Percentiles rank a stretch among this genome's conserved stretches.
These are phyloP conservation scores for Aromia moschata DNA, from an alignment of 2,888 invertebrate genomes.

Conservation along the genomic window DNA sequence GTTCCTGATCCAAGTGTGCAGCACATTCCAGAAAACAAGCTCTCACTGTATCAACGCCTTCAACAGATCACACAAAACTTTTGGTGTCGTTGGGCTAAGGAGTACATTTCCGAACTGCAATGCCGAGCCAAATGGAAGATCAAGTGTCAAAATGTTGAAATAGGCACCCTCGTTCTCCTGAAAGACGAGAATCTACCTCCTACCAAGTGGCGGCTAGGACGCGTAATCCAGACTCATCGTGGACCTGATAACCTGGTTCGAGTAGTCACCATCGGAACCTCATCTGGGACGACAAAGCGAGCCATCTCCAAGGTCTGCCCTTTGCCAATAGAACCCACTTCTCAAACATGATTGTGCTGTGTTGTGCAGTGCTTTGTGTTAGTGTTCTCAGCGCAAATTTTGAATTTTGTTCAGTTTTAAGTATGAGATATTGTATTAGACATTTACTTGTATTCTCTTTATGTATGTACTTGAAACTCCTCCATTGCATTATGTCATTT, in stretches of 20 bases:
- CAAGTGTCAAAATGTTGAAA: background rate
- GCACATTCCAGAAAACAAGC: slow-evolving; percentile 21
- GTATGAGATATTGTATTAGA: background rate
- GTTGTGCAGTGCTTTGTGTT: background rate
- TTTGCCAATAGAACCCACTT: slow-evolving; percentile 1
- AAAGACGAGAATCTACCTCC: slow-evolving; percentile 17
- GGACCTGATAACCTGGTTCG: slow-evolving; percentile 10
- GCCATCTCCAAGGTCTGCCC: slow-evolving; percentile 12
- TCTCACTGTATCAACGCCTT: slow-evolving; percentile 28
- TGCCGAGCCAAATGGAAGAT: slow-evolving; percentile 33
- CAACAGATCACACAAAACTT: slow-evolving; percentile 33
- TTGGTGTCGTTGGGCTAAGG: slow-evolving; percentile 37
- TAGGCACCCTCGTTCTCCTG: slow-evolving; percentile 1
- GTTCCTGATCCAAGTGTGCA: slow-evolving; percentile 31
- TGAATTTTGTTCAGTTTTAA: background rate
- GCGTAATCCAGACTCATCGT: slow-evolving; percentile 6
- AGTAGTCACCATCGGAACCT: slow-evolving; percentile 1
- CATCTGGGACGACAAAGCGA: slow-evolving; percentile 5
- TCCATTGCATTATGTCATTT: slow-evolving; percentile 6
- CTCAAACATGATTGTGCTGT: no score
- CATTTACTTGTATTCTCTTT: background rate
- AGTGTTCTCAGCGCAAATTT: background rate
- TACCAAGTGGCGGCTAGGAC: slow-evolving; percentile 10
- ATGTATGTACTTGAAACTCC: background rate
- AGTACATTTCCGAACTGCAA: slow-evolving; percentile 37